Evolutionary conservation across 2,888 invertebrate species (phyloP), one percentile per base, ranked within the genome.

Genomic region (Eupithecia vulgata): DNA sequence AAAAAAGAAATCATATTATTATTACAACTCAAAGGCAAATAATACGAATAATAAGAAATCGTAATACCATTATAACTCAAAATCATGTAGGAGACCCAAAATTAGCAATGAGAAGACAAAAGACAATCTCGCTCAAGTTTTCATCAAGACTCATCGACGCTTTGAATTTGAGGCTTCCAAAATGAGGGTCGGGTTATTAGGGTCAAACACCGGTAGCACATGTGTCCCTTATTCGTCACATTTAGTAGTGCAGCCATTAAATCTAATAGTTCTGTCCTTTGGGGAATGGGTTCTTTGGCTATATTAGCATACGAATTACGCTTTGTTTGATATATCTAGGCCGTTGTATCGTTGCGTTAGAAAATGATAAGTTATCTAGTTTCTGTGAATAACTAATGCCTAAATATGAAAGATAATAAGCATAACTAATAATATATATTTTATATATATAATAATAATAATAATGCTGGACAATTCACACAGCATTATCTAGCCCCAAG

Each of bases 181-280:
- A 74, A 71, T 57, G 68, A 76, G 76, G 85, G 82, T 82, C 81
- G 82, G 84, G 84, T 85, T 87, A 87, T 87, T 83, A 85, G 81
- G 85, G 87, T 86, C 80, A 79, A 81, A 77, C 81, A 79, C 81
- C 77, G 82, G 82, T 81, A 83, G 81, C 57, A 35, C 85, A 85
- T 79, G 76, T 83, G 82, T 80, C 80, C 72, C 74, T 80, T 76
- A 76, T 80, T 76, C 72, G 76, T 78, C 72, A 75, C 73, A 73
- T 73, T 75, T 57, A 72, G 72, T 67, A 57, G 73, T 76, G 48
- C 67, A 61, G 68, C 37, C 17, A 72, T 77, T 74, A 75, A 48
- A 69, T 71, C 67, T 76, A 70, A 78, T 75, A 67, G 48, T 64
- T 70, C 59, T 52, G 62, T 64, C 68, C 70, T 68, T 59, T 72